Evolutionary conservation across 23 tunicate genomes (phyloP).

Genomic region (Clavelina lepadiformis): DNA sequence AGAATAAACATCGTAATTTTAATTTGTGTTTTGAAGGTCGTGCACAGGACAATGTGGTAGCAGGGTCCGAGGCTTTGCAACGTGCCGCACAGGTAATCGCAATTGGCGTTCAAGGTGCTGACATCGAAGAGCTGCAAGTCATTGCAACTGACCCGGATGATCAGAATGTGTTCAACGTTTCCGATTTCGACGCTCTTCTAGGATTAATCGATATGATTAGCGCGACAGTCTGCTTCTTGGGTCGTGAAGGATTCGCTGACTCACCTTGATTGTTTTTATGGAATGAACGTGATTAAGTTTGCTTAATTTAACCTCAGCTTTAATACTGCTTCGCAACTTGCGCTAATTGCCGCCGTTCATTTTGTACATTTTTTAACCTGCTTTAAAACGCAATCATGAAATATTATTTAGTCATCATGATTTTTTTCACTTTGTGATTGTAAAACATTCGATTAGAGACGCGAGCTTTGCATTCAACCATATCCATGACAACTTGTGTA

Average conservation of each 20-base stretch:
- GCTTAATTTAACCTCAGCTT: too few relatives aligned
- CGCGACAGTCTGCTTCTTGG: conserved; percentile 63
- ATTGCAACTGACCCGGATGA: conserved; percentile 46
- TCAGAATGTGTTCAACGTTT: conserved; percentile 39
- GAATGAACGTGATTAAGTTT: too few relatives aligned
- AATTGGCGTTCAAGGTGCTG: conserved; percentile 56
- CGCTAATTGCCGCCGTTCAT: too few relatives aligned
- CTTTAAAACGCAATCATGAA: too few relatives aligned
- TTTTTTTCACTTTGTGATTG: too few relatives aligned
- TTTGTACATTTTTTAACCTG: too few relatives aligned
- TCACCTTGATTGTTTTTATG: too few relatives aligned
- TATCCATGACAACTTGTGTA: too few relatives aligned
- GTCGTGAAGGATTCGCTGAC: conserved; percentile 10
- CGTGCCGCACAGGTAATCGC: conserved; percentile 45
- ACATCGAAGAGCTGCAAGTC: conserved; percentile 22
- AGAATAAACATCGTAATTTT: not conserved
- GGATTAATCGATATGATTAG: conserved; percentile 25
- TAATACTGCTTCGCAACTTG: too few relatives aligned
- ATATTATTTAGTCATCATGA: too few relatives aligned
- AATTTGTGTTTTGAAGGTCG: conserved; percentile 33
- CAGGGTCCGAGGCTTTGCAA: conserved; percentile 30
- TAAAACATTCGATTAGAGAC: too few relatives aligned
- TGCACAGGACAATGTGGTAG: conserved; percentile 45
- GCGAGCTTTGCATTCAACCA: too few relatives aligned
- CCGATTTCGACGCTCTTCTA: conserved; percentile 42